These are phyloP conservation scores for Fabriciana adippe DNA, from an alignment of 2,888 invertebrate genomes.

Conservation along the genomic window DNA sequence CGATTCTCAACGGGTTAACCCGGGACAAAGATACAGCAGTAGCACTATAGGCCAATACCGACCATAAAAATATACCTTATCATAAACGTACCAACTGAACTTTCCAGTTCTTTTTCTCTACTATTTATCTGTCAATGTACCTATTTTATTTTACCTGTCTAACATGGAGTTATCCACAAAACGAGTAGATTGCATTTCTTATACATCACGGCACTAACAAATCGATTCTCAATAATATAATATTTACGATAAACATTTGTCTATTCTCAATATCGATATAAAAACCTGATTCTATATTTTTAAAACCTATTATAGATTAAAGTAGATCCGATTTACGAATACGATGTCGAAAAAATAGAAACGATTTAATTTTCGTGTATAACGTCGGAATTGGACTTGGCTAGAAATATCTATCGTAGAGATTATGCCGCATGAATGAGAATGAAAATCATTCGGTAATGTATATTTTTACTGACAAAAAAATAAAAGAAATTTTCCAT, in stretches of 20 bases:
- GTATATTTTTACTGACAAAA: background rate
- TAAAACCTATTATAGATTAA: conserved; percentile 15
- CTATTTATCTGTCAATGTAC: background rate
- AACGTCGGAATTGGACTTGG: conserved; percentile 12
- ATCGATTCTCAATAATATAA: background rate
- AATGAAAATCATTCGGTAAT: background rate
- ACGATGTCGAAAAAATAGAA: conserved; percentile 4
- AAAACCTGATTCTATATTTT: conserved; percentile 3
- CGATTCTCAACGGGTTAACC: too few relatives aligned
- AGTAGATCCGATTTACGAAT: conserved; percentile 7
- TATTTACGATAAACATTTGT: background rate
- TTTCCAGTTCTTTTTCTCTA: too few relatives aligned
- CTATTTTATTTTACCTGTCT: background rate
- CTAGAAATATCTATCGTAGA: conserved; percentile 8
- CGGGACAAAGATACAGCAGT: too few relatives aligned
- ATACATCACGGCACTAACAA: background rate
- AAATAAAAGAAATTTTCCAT: too few relatives aligned
- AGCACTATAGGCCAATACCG: too few relatives aligned
- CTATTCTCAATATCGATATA: conserved; percentile 1
- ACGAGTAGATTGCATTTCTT: background rate
- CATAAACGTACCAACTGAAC: too few relatives aligned
- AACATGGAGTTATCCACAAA: background rate
- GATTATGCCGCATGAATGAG: conserved; percentile 3
- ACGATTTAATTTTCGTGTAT: conserved; percentile 19
- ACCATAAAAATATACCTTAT: too few relatives aligned